A percentile compares a stretch with the other conserved stretches of the same genome.
These are phyloP conservation scores for Gnatocerus cornutus DNA, from an alignment of 2,888 invertebrate genomes.

Conservation along the genomic window DNA sequence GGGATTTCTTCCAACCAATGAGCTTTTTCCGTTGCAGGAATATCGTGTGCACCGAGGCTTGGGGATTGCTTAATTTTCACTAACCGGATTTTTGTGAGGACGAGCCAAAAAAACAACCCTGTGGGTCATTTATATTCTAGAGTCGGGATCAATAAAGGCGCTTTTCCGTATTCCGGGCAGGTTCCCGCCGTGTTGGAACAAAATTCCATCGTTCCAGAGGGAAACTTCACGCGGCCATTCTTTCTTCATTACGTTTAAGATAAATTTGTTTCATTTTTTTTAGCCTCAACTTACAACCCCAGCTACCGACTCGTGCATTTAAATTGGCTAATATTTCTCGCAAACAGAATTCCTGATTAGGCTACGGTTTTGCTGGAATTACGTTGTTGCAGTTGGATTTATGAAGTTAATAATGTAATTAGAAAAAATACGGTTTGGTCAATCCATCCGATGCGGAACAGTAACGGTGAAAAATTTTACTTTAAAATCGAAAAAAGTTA, in stretches of 20 bases:
- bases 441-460: conserved; percentile 34
- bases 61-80: conserved; percentile 28
- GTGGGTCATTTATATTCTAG: conserved; percentile 46
- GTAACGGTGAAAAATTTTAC: conserved; percentile 37
- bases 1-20: not conserved
- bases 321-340: conserved; percentile 21
- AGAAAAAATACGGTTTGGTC: conserved; percentile 22
- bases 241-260: conserved; percentile 45
- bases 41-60: not conserved
- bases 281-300: conserved; percentile 19
- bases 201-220: conserved; percentile 41
- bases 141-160: conserved; percentile 45
- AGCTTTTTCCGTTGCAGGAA: not conserved
- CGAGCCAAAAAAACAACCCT: conserved; percentile 35
- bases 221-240: conserved; percentile 43
- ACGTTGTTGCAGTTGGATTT: not conserved
- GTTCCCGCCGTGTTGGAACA: conserved; percentile 37
- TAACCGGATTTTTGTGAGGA: conserved; percentile 31
- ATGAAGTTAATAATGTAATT: conserved; percentile 15
- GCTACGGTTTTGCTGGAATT: not conserved
- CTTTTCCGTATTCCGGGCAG: conserved; percentile 46
- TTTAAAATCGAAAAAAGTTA: conserved; percentile 30
- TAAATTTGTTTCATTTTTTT: conserved; percentile 44
- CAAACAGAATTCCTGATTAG: not conserved
- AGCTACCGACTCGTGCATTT: conserved; percentile 27